These are phyloP conservation scores for Origma solitaria DNA, from an alignment of 2,113 vertebrate species.

Conservation along the genomic window DNA sequence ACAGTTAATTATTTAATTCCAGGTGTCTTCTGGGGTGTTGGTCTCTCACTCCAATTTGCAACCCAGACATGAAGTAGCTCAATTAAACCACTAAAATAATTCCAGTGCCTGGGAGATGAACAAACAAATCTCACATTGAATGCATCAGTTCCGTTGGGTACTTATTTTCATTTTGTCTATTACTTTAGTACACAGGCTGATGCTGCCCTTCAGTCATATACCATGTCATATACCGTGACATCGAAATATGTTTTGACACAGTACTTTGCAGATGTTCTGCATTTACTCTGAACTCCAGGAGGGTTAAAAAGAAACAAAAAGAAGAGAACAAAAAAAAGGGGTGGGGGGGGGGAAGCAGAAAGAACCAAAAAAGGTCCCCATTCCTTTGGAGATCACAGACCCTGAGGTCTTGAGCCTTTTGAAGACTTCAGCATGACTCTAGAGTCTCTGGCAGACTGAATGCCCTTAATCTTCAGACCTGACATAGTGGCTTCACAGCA, in stretches of 20 bases:
- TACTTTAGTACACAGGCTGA: not conserved
- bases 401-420: not conserved
- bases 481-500: not conserved
- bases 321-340: not conserved
- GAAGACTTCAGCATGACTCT: not conserved
- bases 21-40: not conserved
- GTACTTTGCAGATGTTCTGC: not conserved
- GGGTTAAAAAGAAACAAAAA: not conserved
- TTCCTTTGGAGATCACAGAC: not conserved
- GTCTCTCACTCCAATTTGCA: not conserved
- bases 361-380: not conserved
- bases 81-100: not conserved
- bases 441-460: not conserved
- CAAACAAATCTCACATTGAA: not conserved
- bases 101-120: not conserved
- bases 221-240: not conserved
- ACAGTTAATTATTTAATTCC: not conserved
- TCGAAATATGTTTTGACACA: not conserved
- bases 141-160: not conserved
- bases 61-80: not conserved
- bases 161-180: not conserved
- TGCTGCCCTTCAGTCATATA: not conserved
- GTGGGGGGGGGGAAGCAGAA: rapidly evolving
- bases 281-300: not conserved
- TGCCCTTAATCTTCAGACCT: not conserved